These are phyloP conservation scores for Pseudomyrmex sp. DNA, from an alignment of 1,140 invertebrate genomes.

Conservation along the genomic window DNA sequence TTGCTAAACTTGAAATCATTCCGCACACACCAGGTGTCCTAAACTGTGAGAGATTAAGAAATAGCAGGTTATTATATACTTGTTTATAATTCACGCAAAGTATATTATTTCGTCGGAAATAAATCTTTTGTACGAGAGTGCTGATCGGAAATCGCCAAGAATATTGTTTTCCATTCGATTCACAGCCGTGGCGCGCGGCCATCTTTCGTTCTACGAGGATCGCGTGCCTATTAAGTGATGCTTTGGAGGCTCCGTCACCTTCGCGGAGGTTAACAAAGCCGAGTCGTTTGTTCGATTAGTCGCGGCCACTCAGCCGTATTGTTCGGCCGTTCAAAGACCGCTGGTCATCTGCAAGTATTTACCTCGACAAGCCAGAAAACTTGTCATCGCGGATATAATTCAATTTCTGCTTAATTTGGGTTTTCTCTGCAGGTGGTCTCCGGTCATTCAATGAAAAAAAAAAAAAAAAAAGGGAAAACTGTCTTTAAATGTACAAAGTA, in stretches of 20 bases:
- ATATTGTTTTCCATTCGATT: constrained; percentile 58
- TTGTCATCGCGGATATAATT: neutral
- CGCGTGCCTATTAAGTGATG: constrained; percentile 75
- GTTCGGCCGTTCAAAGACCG: constrained; percentile 76
- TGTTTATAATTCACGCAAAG: constrained; percentile 10
- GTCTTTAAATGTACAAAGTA: neutral
- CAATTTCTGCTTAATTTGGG: constrained; percentile 12
- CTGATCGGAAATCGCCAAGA: neutral
- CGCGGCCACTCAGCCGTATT: constrained; percentile 78
- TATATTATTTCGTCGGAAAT: constrained; percentile 21
- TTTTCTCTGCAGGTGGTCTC: neutral
- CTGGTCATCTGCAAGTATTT: constrained; percentile 63
- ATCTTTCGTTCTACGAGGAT: constrained; percentile 63
- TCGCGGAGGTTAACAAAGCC: constrained; percentile 71
- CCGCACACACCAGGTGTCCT: neutral
- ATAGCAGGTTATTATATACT: constrained; percentile 5
- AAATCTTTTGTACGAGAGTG: neutral
- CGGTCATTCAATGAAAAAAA: neutral
- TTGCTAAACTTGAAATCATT: neutral
- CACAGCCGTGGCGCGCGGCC: constrained; percentile 33
- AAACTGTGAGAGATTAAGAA: neutral
- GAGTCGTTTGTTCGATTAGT: constrained; percentile 80
- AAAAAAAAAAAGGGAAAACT: neutral
- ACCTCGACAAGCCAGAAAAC: constrained; percentile 56
- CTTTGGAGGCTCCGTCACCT: constrained; percentile 61